A percentile compares a stretch with the other conserved stretches of the same genome.
phyloP scores from a whole-genome alignment of 2,888 invertebrate genomes.

The Nematopogon swammerdamellus region DNA sequence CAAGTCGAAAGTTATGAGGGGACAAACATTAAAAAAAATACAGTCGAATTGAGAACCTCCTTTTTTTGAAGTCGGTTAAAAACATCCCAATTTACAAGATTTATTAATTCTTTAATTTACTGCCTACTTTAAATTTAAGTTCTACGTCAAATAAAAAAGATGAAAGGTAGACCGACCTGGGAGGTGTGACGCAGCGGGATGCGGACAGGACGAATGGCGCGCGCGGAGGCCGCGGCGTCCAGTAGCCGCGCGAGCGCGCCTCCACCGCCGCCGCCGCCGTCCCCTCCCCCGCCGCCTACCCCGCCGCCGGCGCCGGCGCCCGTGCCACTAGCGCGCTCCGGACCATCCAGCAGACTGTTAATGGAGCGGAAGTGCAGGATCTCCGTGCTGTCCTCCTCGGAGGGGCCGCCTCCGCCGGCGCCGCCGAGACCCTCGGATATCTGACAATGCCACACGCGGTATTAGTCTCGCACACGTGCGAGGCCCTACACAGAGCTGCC shows the following conservation, averaged over 20 bases:
- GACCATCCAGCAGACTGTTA: constrained; percentile 39
- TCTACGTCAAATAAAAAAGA: background rate
- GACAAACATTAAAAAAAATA: too few species aligned
- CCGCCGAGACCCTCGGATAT: constrained; percentile 31
- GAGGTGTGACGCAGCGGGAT: constrained; percentile 10
- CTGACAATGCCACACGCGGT: background rate
- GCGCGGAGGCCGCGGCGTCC: constrained; percentile 19
- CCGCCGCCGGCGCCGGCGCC: constrained; percentile 3
- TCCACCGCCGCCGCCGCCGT: constrained; percentile 30
- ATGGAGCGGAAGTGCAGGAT: constrained; percentile 51
- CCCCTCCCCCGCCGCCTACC: constrained; percentile 22
- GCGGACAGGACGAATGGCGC: constrained; percentile 9
- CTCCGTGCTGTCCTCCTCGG: constrained; percentile 33
- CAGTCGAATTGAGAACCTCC: too few species aligned
- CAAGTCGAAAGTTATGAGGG: too few species aligned
- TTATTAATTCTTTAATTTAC: too few species aligned
- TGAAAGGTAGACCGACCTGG: background rate
- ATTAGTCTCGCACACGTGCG: background rate
- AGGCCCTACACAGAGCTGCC: background rate
- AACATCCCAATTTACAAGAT: too few species aligned
- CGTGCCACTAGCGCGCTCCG: background rate
- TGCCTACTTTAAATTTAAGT: too few species aligned
- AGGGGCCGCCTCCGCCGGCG: constrained; percentile 57
- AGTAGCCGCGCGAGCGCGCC: constrained; percentile 22
- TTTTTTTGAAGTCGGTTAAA: too few species aligned